phyloP scores from a whole-genome alignment of 2,797 vertebrate genomes.

The Acipenser ruthenus region DNA sequence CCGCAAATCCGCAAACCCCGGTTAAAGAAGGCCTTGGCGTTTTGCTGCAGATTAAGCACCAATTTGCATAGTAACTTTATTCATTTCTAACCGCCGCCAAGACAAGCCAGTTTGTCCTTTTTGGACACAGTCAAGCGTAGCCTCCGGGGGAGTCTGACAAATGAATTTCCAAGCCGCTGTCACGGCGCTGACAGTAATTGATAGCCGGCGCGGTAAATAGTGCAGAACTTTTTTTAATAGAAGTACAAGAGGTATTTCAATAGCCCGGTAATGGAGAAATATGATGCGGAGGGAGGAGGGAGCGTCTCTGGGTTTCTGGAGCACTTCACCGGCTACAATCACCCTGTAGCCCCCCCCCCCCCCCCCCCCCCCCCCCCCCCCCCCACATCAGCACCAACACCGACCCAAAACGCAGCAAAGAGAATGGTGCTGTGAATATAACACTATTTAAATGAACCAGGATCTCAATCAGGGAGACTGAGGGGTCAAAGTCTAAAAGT shows the following conservation, averaged over 20 bases:
- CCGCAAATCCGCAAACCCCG: constrained; percentile 44
- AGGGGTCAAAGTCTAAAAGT: no score
- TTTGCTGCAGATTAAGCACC: constrained; percentile 61
- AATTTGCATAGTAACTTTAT: constrained; percentile 69
- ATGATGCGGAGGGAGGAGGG: constrained; percentile 30
- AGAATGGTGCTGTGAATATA: no score
- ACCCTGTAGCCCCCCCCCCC: no score
- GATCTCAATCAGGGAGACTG: no score
- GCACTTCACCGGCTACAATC: no score
- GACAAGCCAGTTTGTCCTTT: constrained; percentile 46
- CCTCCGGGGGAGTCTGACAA: constrained; percentile 63
- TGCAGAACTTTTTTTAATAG: constrained; percentile 70
- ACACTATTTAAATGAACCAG: no score
- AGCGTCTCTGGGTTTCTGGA: neutral
- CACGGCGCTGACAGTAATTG: constrained; percentile 62
- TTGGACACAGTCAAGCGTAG: constrained; percentile 57
- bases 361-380: no score
- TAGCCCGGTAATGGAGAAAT: constrained; percentile 61
- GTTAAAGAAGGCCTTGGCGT: constrained; percentile 64
- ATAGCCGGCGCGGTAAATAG: constrained; percentile 62
- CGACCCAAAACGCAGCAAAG: no score
- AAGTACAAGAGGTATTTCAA: constrained; percentile 71
- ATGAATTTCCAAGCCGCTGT: constrained; percentile 49
- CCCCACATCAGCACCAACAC: no score
- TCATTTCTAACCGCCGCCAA: constrained; percentile 46